Base-by-base conservation (phyloP, 2,797 vertebrate species). In the Muscicapa comitata region DNA sequence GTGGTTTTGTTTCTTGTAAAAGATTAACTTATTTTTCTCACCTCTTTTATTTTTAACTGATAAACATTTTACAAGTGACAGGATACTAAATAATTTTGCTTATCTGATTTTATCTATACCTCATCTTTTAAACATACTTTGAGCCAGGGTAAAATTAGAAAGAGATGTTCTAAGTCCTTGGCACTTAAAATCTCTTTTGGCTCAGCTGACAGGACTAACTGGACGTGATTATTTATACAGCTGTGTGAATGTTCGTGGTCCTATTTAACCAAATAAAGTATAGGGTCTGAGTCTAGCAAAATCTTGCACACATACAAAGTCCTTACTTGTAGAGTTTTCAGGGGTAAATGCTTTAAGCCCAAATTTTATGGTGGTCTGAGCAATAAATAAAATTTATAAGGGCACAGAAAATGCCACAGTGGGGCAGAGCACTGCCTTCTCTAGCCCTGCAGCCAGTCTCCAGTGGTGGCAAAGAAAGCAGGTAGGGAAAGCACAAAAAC, bases 121-220 rank as follows among this genome's bases (percentile, higher is more conserved):
- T 88, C 76, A 88, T 95, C 84, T 95, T 85, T 61, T 83, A 95
- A 95, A 94, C 93, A 87, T 25, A 77, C 31, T 88, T 83, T 25
- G 68, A 95, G 90, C 82, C 86, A 94, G 79, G 65, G 53, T 94
- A 95, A 95, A 96, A 94, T 94, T 96, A 96, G 95, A 95, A 95
- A 82, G 81, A 91, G 88, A 95, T 80, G 82, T 93, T 90, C 88
- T 95, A 90, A 91, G 79, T 61, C 53, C 68, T 91, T 91, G 89
- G 91, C 93, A 94, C 78, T 91, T 90, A 40, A 92, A 75, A 84
- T 68, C 92, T 78, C 33, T 33, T 81, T 93, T 88, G 76, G 58
- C 86, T 90, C 54, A 84, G 86, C 14, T 73, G 77, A 78, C 91
- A 73, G 51, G 76, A 68, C 77, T 92, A 84, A 81, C 76, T 90